Base-by-base conservation (phyloP, 2,797 vertebrate species). In the Tympanoctomys barrerae region DNA sequence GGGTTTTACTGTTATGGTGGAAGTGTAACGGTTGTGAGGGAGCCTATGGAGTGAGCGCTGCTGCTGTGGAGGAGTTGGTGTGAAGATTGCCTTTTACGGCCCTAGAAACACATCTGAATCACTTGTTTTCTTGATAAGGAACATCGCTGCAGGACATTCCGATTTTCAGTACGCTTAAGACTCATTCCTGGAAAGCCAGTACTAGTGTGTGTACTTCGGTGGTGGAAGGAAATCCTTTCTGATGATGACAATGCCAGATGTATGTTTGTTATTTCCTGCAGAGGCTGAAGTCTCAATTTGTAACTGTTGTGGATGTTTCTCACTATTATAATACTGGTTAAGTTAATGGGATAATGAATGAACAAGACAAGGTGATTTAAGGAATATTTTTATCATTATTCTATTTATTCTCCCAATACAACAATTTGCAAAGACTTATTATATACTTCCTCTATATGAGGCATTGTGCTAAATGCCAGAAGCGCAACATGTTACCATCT, bases 1-100 rank as follows among this genome's bases (percentile, higher is more conserved):
- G 28, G 13, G 49, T 81, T 97, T 93, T 87, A 89, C 90, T 88
- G 97, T 90, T 88, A 70, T 84, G 33, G 87, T 39, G 18, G 11
- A 71, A 89, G 81, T 73, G 78, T 59, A 46, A 57, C 59, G 81
- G 89, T 96, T 90, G 59, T 84, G 83, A 96, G 82, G 36, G 71
- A 96, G 87, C 31, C 10, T 86, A 3, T 83, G 19, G 64, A 54
- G 66, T 71, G 70, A 91, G 22, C 24, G 19, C 54, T 88, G 46
- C 21, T 79, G 24, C 31, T 77, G 52, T 54, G 68, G 49, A 54
- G 79, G 8, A 22, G 4, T 70, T 39, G 54, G 66, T 10, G 12
- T 71, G 42, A 80, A 78, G 64, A 83, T 39, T 22, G 11, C 42
- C 68, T 62, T 89, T 89, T 75, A 84, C 26, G 73, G n/a, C 62